These are phyloP conservation scores for Auanema freiburgensis DNA, from an alignment of 2,888 invertebrate species.

Conservation along the genomic window DNA sequence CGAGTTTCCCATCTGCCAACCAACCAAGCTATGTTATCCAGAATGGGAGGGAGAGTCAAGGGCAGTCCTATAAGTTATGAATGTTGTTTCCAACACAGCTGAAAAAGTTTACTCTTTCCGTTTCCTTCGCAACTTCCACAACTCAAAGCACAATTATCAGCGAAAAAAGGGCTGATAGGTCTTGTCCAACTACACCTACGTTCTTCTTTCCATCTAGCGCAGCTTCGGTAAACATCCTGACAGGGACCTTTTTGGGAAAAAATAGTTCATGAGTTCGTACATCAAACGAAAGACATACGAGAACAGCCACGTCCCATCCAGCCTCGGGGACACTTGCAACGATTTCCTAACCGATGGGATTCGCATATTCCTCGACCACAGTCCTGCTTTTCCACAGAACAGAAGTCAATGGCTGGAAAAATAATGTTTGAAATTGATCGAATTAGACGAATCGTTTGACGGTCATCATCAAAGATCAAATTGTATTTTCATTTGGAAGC, in stretches of 20 bases:
- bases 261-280: no score
- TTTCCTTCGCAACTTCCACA: constrained; percentile 50
- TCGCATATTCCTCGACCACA: constrained; percentile 40
- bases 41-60: constrained; percentile 54
- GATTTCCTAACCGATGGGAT: constrained; percentile 33
- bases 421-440: background rate
- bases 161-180: constrained; percentile 56
- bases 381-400: constrained; percentile 39
- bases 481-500: background rate
- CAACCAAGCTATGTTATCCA: constrained; percentile 60
- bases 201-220: constrained; percentile 56
- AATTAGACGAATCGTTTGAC: background rate
- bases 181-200: constrained; percentile 56
- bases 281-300: constrained; percentile 27
- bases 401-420: constrained; percentile 47
- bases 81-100: background rate
- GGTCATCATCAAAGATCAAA: background rate
- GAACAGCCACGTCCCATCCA: constrained; percentile 53
- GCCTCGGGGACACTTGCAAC: constrained; percentile 54
- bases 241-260: constrained; percentile 49
- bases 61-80: constrained; percentile 39
- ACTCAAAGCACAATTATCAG: constrained; percentile 59
- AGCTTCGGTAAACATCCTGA: constrained; percentile 59
- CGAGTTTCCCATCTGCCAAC: constrained; percentile 57
- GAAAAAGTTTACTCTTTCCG: constrained; percentile 33